These are phyloP conservation scores for Micrastur ruficollis DNA, from an alignment of 2,797 vertebrate species.

Conservation along the genomic window DNA sequence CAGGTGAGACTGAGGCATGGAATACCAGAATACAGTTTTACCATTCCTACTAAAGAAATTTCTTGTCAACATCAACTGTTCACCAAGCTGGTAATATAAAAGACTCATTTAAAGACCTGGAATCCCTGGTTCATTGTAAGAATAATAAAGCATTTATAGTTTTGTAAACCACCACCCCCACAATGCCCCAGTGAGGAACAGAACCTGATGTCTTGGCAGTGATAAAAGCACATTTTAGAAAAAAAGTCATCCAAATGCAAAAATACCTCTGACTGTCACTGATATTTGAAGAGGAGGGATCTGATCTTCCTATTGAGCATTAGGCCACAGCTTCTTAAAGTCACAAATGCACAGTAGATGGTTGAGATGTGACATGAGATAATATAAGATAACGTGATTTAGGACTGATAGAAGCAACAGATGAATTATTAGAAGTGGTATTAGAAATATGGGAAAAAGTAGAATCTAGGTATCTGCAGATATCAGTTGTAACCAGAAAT, in stretches of 20 bases:
- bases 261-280: neutral
- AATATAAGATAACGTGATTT: neutral
- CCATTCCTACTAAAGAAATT: neutral
- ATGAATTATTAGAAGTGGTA: neutral
- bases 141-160: neutral
- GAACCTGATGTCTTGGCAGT: neutral
- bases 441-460: neutral
- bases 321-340: neutral
- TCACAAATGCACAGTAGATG: neutral
- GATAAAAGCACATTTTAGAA: neutral
- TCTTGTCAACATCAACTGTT: neutral
- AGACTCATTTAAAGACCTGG: neutral
- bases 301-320: neutral
- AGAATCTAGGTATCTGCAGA: neutral
- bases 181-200: fast-evolving
- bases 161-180: neutral
- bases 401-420: neutral
- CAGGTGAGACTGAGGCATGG: fast-evolving
- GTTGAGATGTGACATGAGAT: neutral
- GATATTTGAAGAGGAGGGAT: neutral
- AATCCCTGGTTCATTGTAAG: neutral
- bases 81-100: neutral
- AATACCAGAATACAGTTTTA: neutral
- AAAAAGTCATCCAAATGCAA: neutral
- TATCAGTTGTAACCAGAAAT: neutral